Percentiles rank a stretch among this genome's conserved stretches.
Evolutionary conservation across 2,797 vertebrate species (phyloP).

Genomic region (Cynopterus sphinx): DNA sequence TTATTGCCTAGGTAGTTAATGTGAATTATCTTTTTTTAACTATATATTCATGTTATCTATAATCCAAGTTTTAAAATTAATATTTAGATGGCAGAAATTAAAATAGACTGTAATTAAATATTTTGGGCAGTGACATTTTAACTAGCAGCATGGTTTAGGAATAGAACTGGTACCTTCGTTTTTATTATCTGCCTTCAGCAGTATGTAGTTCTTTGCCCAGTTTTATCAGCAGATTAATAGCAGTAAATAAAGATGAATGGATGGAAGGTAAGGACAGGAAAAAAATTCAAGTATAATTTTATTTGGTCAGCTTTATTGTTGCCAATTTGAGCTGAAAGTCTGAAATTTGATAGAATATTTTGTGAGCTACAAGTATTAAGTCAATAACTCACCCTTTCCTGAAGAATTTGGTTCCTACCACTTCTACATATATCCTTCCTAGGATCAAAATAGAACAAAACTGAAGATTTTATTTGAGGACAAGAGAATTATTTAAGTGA

Average conservation of each 20-base stretch:
- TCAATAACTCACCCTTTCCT: not conserved
- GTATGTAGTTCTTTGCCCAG: not conserved
- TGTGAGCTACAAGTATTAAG: not conserved
- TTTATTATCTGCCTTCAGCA: not conserved
- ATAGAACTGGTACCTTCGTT: not conserved
- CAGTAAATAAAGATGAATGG: not conserved
- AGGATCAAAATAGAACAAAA: not conserved
- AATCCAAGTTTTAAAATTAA: not conserved
- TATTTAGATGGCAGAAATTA: not conserved
- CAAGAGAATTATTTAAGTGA: slow-evolving; percentile 19
- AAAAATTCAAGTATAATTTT: not conserved
- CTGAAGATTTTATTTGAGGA: not conserved
- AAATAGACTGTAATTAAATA: not conserved
- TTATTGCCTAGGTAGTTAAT: not conserved
- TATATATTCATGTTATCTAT: not conserved
- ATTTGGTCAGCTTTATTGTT: slow-evolving; percentile 6
- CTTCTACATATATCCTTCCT: not conserved
- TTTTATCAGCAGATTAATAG: not conserved
- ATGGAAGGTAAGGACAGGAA: not conserved
- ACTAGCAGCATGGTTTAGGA: not conserved
- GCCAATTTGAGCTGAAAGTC: slow-evolving; percentile 16
- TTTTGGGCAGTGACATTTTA: slow-evolving; percentile 25
- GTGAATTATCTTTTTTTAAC: not conserved
- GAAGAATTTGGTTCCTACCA: not conserved
- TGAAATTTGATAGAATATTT: not conserved